Percentiles rank a stretch among this genome's conserved stretches.
Conservation (phyloP, 2,888 invertebrate species). For the Aphodius sticticus region DNA sequence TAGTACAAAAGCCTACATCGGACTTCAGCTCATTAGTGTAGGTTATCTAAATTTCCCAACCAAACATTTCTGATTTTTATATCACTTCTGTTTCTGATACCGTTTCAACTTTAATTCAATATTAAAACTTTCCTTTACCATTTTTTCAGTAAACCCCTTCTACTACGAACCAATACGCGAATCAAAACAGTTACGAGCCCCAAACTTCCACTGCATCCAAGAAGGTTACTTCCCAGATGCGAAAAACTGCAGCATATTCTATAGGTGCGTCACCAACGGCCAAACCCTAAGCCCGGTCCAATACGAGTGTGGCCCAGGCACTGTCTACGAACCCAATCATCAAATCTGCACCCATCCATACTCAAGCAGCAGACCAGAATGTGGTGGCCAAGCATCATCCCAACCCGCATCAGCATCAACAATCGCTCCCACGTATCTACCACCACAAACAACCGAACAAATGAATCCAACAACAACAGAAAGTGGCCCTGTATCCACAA, state of each 20-base stretch:
- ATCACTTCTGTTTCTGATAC: no score
- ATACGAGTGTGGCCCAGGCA: conserved; percentile 79
- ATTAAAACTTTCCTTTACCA: no score
- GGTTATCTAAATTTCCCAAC: no score
- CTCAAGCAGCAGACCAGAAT: conserved; percentile 73
- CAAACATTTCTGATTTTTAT: no score
- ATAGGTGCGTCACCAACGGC: conserved; percentile 74
- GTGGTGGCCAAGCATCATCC: conserved; percentile 60
- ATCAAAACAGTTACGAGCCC: conserved; percentile 35
- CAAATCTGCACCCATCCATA: conserved; percentile 76
- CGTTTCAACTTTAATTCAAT: no score
- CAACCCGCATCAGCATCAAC: conserved; percentile 30
- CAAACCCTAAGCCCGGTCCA: conserved; percentile 65
- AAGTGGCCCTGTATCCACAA: not conserved
- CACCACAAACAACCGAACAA: conserved; percentile 25
- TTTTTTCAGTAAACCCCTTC: conserved; percentile 16
- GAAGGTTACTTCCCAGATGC: conserved; percentile 79
- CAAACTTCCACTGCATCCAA: conserved; percentile 65
- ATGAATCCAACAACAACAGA: conserved; percentile 11
- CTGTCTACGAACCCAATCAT: conserved; percentile 74
- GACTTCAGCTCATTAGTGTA: no score
- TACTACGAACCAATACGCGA: conserved; percentile 24
- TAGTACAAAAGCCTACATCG: no score
- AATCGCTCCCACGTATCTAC: conserved; percentile 14
- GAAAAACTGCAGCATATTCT: conserved; percentile 76